Conservation (phyloP, 2,888 invertebrate species). For the Hedya salicella region DNA sequence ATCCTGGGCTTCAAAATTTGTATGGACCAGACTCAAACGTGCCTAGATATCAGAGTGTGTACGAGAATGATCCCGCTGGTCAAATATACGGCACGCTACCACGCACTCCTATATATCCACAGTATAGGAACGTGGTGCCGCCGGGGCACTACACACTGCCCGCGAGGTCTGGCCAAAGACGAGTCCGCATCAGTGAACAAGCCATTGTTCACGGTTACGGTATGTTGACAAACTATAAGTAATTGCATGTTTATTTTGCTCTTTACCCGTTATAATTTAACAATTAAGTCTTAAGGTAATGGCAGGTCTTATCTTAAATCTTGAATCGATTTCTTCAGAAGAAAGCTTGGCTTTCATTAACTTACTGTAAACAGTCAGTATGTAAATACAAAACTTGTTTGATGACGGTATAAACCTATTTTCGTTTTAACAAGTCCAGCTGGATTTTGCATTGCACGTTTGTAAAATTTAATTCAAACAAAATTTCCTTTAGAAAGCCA, state of each 20-base stretch:
- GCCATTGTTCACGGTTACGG: slow-evolving; percentile 78
- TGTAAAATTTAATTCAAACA: slow-evolving; percentile 59
- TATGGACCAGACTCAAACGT: slow-evolving; percentile 45
- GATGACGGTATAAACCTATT: slow-evolving; percentile 15
- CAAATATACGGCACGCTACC: slow-evolving; percentile 69
- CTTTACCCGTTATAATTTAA: slow-evolving; percentile 15
- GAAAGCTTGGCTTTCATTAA: slow-evolving; percentile 7
- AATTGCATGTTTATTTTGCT: slow-evolving; percentile 24
- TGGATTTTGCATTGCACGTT: slow-evolving; percentile 42
- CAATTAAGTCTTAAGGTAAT: neutral
- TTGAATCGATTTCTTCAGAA: slow-evolving; percentile 1
- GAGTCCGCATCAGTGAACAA: slow-evolving; percentile 77
- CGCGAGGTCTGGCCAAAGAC: slow-evolving; percentile 65
- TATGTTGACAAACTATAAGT: slow-evolving; percentile 59
- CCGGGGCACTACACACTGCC: slow-evolving; percentile 70
- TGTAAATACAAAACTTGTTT: slow-evolving; percentile 16
- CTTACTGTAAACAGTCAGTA: slow-evolving; percentile 1
- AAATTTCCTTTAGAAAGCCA: slow-evolving; percentile 75
- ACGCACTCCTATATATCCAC: slow-evolving; percentile 55
- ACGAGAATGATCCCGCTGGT: slow-evolving; percentile 59
- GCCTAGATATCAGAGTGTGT: slow-evolving; percentile 60
- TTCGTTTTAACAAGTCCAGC: slow-evolving; percentile 6
- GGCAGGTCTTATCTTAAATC: neutral
- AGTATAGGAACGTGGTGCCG: slow-evolving; percentile 55
- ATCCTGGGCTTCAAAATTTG: slow-evolving; percentile 53